phyloP scores from a whole-genome alignment of 2,888 invertebrate genomes.

The Lymantria dispar region DNA sequence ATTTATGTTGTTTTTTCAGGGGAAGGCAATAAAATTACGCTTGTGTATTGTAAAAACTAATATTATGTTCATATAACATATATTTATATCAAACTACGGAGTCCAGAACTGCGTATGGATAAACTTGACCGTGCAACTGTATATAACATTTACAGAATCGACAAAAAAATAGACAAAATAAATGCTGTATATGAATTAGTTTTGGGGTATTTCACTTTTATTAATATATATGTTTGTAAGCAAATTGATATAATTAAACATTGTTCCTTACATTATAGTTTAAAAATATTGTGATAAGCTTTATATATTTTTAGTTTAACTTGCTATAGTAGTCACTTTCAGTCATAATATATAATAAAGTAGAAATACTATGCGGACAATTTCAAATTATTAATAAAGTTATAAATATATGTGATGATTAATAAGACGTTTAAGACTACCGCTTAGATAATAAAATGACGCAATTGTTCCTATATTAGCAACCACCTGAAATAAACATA shows the following conservation, averaged over 20 bases:
- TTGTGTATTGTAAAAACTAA: slow-evolving; percentile 78
- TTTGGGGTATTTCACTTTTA: slow-evolving; percentile 38
- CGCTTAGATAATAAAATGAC: slow-evolving; percentile 52
- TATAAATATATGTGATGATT: slow-evolving; percentile 68
- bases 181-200: slow-evolving; percentile 47
- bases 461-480: slow-evolving; percentile 71
- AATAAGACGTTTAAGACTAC: slow-evolving; percentile 55
- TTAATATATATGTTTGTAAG: slow-evolving; percentile 34
- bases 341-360: slow-evolving; percentile 81
- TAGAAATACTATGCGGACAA: slow-evolving; percentile 65
- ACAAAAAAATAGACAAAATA: slow-evolving; percentile 19
- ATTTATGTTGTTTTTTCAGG: slow-evolving; percentile 73
- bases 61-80: slow-evolving; percentile 47
- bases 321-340: slow-evolving; percentile 79
- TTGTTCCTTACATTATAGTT: slow-evolving; percentile 68
- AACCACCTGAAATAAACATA: slow-evolving; percentile 54
- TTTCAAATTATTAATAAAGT: slow-evolving; percentile 54
- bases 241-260: slow-evolving; percentile 39
- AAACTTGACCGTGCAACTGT: slow-evolving; percentile 28
- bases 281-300: slow-evolving; percentile 73
- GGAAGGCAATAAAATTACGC: slow-evolving; percentile 89
- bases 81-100: slow-evolving; percentile 28
- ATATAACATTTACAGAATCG: slow-evolving; percentile 29
- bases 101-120: slow-evolving; percentile 25
- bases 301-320: slow-evolving; percentile 61